Percentiles rank a stretch among this genome's conserved stretches.
Evolutionary conservation across 2,797 vertebrate genomes (phyloP).

Genomic region (Coregonus ussuriensis): DNA sequence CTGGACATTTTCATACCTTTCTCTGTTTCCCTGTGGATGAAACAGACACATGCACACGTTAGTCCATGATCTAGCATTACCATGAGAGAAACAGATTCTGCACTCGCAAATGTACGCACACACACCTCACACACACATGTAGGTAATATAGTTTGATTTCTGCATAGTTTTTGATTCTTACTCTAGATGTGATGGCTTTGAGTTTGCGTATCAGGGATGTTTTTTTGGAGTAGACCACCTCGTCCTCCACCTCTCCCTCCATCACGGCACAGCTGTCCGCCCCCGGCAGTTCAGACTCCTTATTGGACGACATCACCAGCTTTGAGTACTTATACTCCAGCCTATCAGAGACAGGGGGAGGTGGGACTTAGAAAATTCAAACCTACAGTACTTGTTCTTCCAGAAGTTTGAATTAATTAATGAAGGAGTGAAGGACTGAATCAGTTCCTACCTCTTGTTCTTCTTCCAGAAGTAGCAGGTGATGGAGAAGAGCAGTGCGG

Average conservation of each 20-base stretch:
- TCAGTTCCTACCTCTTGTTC: constrained; percentile 87
- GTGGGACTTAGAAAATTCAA: no score
- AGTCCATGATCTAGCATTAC: neutral
- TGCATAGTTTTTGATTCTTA: constrained; percentile 59
- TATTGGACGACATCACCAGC: constrained; percentile 94
- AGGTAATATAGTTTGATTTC: neutral
- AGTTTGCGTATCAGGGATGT: constrained; percentile 91
- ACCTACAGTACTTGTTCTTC: no score
- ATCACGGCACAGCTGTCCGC: constrained; percentile 98
- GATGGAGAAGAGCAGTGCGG: constrained; percentile 86
- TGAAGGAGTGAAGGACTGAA: neutral
- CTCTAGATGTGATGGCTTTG: constrained; percentile 95
- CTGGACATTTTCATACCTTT: constrained; percentile 91
- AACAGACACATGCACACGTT: constrained; percentile 45
- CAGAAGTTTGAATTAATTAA: neutral
- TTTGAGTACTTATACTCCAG: constrained; percentile 97
- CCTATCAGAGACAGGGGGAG: constrained; percentile 65
- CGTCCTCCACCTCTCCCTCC: constrained; percentile 90
- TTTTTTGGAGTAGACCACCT: constrained; percentile 91
- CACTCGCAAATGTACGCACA: constrained; percentile 21
- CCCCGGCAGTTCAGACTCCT: constrained; percentile 92
- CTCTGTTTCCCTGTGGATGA: constrained; percentile 83
- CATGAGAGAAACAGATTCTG: constrained; percentile 7
- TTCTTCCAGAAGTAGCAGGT: constrained; percentile 99
- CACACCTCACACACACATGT: constrained; percentile 16